Conservation (phyloP, 1,140 invertebrate species). For the Drosophila azteca region DNA sequence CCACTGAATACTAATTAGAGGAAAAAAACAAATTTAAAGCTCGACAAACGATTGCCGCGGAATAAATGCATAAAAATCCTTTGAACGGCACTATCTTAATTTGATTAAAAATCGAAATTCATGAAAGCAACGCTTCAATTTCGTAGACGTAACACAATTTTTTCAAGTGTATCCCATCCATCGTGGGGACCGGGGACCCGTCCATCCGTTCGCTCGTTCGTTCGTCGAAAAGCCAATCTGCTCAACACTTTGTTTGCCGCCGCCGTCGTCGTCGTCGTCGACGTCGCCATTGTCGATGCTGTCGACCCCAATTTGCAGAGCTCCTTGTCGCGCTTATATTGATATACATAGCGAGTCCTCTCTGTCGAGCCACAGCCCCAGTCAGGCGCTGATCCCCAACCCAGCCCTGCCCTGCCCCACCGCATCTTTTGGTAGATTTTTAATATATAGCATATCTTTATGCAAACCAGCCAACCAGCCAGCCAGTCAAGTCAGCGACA, state of each 20-base stretch:
- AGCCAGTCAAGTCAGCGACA: slow-evolving; percentile 24
- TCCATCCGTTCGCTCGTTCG: neutral
- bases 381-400: neutral
- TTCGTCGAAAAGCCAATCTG: slow-evolving; percentile 70
- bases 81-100: too few relatives aligned
- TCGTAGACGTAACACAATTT: neutral
- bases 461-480: slow-evolving; percentile 53
- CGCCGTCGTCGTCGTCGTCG: neutral
- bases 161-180: neutral
- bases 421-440: slow-evolving; percentile 51
- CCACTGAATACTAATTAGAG: slow-evolving; percentile 33
- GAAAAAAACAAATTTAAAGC: too few relatives aligned
- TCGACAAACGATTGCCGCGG: too few relatives aligned
- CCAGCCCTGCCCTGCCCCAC: neutral
- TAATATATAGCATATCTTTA: slow-evolving; percentile 62
- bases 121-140: neutral
- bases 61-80: too few relatives aligned
- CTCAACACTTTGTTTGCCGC: slow-evolving; percentile 72
- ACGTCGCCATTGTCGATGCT: slow-evolving; percentile 41
- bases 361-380: neutral
- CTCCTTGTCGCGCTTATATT: slow-evolving; percentile 71
- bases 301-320: slow-evolving; percentile 78
- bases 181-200: neutral
- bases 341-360: slow-evolving; percentile 38
- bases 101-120: too few relatives aligned